These are phyloP conservation scores for Thaumatotibia leucotreta DNA, from an alignment of 1,140 invertebrate genomes.

Conservation along the genomic window DNA sequence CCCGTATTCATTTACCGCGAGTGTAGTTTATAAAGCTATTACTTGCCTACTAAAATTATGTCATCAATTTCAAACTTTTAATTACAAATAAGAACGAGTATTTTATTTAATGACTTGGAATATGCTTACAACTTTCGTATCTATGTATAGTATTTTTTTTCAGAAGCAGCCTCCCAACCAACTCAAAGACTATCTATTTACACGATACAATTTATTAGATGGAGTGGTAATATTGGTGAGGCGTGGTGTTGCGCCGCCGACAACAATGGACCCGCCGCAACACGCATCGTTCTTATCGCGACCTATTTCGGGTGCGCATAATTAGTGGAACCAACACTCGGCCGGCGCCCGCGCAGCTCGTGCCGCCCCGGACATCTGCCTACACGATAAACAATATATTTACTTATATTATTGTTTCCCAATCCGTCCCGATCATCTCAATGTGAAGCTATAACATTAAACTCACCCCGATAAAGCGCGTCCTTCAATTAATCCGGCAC, in stretches of 20 bases:
- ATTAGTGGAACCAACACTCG: conserved; percentile 23
- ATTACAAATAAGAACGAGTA: too few species aligned
- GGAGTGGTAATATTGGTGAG: not conserved
- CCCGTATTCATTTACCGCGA: too few species aligned
- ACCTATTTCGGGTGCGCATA: conserved; percentile 35
- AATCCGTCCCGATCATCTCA: not conserved
- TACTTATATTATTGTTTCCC: not conserved
- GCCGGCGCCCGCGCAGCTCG: not conserved
- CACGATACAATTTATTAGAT: not conserved
- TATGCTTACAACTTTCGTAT: too few species aligned
- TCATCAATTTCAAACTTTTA: too few species aligned
- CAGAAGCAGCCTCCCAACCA: too few species aligned
- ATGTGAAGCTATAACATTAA: not conserved
- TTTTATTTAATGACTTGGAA: too few species aligned
- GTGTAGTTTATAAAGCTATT: too few species aligned
- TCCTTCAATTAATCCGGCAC: not conserved
- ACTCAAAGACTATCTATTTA: not conserved
- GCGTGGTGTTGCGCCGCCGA: not conserved
- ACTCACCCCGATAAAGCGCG: not conserved
- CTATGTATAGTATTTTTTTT: too few species aligned
- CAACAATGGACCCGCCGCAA: not conserved
- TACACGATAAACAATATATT: not conserved
- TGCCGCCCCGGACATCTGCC: conserved; percentile 1
- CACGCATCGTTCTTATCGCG: conserved; percentile 28
- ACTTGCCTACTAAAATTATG: too few species aligned